Conservation (phyloP, 2,113 vertebrate genomes). For the Platichthys stellatus region DNA sequence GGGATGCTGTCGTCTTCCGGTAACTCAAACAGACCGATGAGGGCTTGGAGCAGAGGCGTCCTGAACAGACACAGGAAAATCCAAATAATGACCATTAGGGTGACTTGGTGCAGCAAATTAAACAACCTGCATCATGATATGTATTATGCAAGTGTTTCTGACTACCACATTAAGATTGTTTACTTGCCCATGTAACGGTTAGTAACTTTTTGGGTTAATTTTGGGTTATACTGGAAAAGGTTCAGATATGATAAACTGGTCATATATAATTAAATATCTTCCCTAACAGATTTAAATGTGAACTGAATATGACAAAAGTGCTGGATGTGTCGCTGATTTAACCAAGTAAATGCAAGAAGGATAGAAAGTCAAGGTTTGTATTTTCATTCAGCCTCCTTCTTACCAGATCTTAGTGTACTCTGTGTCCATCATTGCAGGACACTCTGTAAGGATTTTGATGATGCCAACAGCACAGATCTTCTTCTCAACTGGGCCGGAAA, state of each 20-base stretch:
- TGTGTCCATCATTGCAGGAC: conserved; percentile 97
- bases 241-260: neutral
- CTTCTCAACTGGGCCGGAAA: conserved; percentile 95
- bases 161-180: no score
- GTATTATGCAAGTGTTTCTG: neutral
- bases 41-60: conserved; percentile 93
- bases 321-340: neutral
- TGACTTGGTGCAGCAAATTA: neutral
- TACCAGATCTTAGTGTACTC: conserved; percentile 98
- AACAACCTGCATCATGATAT: neutral
- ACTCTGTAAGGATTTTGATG: conserved; percentile 95
- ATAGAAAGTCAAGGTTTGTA: no score
- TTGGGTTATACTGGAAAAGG: neutral
- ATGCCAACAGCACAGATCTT: conserved; percentile 99
- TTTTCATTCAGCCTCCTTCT: conserved; percentile 14
- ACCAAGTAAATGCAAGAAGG: no score
- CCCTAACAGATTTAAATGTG: no score
- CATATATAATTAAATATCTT: no score
- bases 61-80: conserved; percentile 69
- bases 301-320: no score
- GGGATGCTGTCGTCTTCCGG: conserved; percentile 97
- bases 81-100: neutral
- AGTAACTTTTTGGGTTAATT: neutral
- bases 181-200: neutral
- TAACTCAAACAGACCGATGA: conserved; percentile 96